These are phyloP conservation scores for Volucella zonaria DNA, from an alignment of 2,888 invertebrate genomes.

Conservation along the genomic window DNA sequence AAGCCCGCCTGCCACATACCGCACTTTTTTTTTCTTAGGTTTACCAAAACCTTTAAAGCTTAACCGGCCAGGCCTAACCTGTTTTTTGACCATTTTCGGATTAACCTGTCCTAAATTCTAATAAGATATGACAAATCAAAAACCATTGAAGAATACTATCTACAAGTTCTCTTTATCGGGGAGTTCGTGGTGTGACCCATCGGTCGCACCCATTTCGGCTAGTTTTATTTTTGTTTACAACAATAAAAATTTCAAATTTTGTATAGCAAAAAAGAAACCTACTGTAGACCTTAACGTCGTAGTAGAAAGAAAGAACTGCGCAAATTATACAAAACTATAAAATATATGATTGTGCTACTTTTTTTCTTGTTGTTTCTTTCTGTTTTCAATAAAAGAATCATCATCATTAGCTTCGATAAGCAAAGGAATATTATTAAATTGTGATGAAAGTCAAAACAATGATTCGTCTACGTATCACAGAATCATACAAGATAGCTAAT, in stretches of 20 bases:
- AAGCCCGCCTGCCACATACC: too few relatives aligned
- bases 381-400: neutral
- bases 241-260: neutral
- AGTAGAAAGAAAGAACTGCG: neutral
- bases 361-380: neutral
- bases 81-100: too few relatives aligned
- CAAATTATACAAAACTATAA: neutral
- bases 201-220: too few relatives aligned
- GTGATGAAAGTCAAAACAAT: slow-evolving; percentile 17
- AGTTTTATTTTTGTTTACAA: neutral
- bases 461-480: neutral
- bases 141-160: too few relatives aligned
- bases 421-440: slow-evolving; percentile 3
- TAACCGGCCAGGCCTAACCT: too few relatives aligned
- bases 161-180: too few relatives aligned
- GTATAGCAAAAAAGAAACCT: neutral
- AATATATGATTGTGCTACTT: neutral
- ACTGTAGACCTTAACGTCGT: neutral
- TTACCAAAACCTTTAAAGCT: too few relatives aligned
- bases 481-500: neutral
- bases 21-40: too few relatives aligned
- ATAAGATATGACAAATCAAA: too few relatives aligned
- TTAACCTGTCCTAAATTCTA: too few relatives aligned
- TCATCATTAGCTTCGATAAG: slow-evolving; percentile 12
- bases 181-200: too few relatives aligned